phyloP scores from a whole-genome alignment of 2,888 invertebrate species.

The Galerucella calmariensis region DNA sequence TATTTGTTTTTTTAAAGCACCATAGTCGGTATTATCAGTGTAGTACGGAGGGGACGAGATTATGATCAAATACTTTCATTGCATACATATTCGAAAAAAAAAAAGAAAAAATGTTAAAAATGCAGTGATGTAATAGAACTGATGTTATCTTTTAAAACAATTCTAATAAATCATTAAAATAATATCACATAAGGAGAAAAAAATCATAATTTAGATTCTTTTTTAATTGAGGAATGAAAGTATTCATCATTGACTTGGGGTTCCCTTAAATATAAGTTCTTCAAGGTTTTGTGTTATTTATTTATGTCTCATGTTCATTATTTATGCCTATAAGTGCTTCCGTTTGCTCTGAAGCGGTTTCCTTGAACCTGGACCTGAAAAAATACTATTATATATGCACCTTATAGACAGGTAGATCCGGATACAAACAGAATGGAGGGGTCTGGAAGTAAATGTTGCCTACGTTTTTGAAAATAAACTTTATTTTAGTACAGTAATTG shows the following conservation, averaged over 20 bases:
- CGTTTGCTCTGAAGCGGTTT: constrained; percentile 75
- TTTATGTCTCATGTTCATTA: constrained; percentile 69
- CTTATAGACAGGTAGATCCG: not conserved
- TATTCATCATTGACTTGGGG: not conserved
- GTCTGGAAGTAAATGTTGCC: no score
- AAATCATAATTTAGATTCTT: constrained; percentile 5
- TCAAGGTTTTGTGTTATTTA: not conserved
- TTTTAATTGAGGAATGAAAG: not conserved
- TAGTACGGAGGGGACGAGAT: constrained; percentile 27
- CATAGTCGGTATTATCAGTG: constrained; percentile 37
- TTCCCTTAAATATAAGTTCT: not conserved
- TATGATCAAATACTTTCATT: constrained; percentile 3
- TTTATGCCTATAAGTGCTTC: constrained; percentile 74
- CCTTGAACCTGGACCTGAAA: constrained; percentile 68
- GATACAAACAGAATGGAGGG: no score
- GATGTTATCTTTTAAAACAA: no score
- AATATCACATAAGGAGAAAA: not conserved
- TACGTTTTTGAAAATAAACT: no score
- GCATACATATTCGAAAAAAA: not conserved
- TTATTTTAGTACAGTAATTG: no score
- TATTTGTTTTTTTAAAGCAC: constrained; percentile 41
- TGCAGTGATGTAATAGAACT: not conserved
- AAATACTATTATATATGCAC: not conserved
- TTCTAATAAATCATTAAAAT: not conserved
- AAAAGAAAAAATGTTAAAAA: not conserved